Evolutionary conservation across 1,140 invertebrate genomes (phyloP), one percentile per base, ranked within the genome.

Genomic region (Megalonaias nervosa): DNA sequence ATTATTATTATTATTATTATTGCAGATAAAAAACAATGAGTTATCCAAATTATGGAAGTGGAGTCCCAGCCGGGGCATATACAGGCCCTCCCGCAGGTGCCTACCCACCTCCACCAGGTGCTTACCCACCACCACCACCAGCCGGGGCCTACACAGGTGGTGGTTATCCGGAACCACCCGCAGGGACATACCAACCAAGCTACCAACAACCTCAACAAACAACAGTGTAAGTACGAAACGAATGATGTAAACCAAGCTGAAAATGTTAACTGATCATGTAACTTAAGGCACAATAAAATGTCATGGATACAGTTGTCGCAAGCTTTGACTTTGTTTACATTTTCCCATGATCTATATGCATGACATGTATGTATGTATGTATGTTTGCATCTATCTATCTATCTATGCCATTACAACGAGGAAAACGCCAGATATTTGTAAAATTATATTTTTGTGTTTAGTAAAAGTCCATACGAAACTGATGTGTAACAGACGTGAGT

Each of bases 181-280:
- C 21, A 6, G 58, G 61, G 56, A 19, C 60, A 1, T 60, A 60
- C 26, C 31, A 58, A 14, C 65, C 72, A 19, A 23, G n/a, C 14
- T 58, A 74, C 16, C 72, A 74, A 60, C 75, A 71, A 60, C 75
- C 75, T 21, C 75, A 71, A 64, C 74, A 67, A 21, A 75, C 67
- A 21, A 77, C 75, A 38, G 75, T 77, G 75, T 77, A 77, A 77
- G 75, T 77, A 38, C 2, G 56, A 59, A 17, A 21, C 55, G 21
- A 15, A 60, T n/a, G 23, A 14, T 16, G 17, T 17, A 19, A 55
- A 57, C 56, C 1, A 16, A 16, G 16, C 15, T 55, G 56, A 17
- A 69, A 19, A 69, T 31, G 3, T 69, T 17, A 48, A 48, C 17
- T 13, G 14, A 17, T 69, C 55, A 14, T 17, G 11, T 38, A 23